Evolutionary conservation across 1,140 invertebrate species (phyloP).

Genomic region (Octopus sinensis): DNA sequence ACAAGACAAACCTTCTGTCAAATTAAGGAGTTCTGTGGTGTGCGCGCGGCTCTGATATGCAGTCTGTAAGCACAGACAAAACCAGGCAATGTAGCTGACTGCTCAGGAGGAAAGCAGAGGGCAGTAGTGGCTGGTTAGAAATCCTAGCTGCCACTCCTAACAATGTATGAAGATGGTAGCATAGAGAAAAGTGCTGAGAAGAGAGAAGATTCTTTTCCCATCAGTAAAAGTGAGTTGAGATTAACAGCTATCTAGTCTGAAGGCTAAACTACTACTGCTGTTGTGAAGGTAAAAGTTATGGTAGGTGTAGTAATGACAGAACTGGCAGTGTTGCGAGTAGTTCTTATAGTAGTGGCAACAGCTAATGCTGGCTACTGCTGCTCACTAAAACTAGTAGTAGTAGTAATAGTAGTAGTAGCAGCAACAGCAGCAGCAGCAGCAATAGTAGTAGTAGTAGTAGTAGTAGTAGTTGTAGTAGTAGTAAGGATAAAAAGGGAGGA

Average conservation of each 20-base stretch:
- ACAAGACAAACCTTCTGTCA: too few species aligned
- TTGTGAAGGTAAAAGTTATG: neutral
- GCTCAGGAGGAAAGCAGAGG: neutral
- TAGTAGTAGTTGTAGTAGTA: neutral
- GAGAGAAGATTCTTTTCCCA: neutral
- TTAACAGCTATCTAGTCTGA: constrained; percentile 4
- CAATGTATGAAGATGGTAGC: neutral
- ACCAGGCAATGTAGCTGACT: constrained; percentile 7
- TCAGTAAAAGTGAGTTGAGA: constrained; percentile 1
- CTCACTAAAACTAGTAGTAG: neutral
- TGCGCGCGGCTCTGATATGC: neutral
- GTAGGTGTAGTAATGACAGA: neutral
- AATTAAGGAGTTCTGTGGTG: too few species aligned
- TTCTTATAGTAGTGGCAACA: neutral
- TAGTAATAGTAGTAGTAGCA: neutral
- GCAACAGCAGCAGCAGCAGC: neutral
- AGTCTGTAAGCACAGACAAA: constrained; percentile 1
- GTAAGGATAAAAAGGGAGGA: neutral
- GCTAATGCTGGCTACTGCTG: neutral
- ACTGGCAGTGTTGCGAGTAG: neutral
- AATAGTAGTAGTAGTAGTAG: neutral
- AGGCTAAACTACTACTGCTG: neutral
- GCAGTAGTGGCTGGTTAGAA: neutral
- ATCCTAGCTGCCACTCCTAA: constrained; percentile 4
- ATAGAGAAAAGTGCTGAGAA: neutral